These are phyloP conservation scores for Picus viridis DNA, from an alignment of 2,797 vertebrate genomes.

Conservation along the genomic window DNA sequence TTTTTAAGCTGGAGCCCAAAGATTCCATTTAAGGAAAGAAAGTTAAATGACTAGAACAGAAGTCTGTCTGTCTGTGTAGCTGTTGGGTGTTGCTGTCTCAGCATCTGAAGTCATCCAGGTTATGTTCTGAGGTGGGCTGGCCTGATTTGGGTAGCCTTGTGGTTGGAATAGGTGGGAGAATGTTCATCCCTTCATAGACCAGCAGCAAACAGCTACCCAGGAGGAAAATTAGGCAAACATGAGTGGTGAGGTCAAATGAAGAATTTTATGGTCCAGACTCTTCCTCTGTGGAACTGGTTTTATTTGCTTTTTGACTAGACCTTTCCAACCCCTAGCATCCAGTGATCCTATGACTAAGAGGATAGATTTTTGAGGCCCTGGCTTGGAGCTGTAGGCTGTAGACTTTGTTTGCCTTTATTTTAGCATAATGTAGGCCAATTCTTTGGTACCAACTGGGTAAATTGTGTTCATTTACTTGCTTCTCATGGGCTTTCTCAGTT, in stretches of 20 bases:
- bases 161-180: not conserved
- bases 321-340: too few species aligned
- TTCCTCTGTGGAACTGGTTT: not conserved
- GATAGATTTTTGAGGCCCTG: not conserved
- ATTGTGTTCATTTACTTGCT: not conserved
- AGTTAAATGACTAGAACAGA: not conserved
- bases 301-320: not conserved
- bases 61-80: not conserved
- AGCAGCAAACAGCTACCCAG: not conserved
- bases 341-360: not conserved
- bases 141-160: not conserved
- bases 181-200: not conserved
- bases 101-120: not conserved
- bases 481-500: not conserved
- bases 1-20: not conserved
- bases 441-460: not conserved
- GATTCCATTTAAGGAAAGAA: not conserved
- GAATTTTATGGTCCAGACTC: not conserved
- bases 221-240: not conserved
- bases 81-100: fast-evolving
- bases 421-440: not conserved
- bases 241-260: not conserved
- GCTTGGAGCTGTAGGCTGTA: not conserved
- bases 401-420: not conserved
- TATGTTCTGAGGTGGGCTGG: not conserved